These are phyloP conservation scores for Zootoca vivipara DNA, from an alignment of 2,113 vertebrate species.

Conservation along the genomic window DNA sequence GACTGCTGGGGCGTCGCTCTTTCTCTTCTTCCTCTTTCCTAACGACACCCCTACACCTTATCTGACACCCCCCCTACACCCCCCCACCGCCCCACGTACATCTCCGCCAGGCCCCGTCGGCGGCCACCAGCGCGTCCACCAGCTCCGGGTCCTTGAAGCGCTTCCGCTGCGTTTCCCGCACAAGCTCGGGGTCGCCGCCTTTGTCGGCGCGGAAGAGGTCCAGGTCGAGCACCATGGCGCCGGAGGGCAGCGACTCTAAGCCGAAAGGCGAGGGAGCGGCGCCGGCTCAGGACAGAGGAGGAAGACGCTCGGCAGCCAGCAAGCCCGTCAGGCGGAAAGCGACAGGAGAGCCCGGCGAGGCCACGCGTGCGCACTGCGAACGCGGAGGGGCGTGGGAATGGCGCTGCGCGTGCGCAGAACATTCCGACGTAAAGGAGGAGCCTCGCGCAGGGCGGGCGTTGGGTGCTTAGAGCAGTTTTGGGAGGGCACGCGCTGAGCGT, in stretches of 20 bases:
- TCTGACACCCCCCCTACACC: neutral
- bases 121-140: slow-evolving; percentile 88
- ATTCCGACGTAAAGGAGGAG: neutral
- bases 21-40: neutral
- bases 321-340: no score
- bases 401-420: neutral
- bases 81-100: slow-evolving; percentile 77
- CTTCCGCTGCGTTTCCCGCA: slow-evolving; percentile 88
- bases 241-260: neutral
- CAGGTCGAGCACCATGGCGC: slow-evolving; percentile 90
- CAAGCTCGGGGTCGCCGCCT: slow-evolving; percentile 87
- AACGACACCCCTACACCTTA: neutral
- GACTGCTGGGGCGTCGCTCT: neutral
- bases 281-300: no score
- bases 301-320: no score
- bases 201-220: slow-evolving; percentile 93
- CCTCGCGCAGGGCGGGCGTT: no score
- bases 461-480: no score
- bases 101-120: slow-evolving; percentile 92
- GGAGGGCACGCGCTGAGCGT: neutral
- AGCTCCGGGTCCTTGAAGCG: slow-evolving; percentile 92
- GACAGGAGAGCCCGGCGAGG: rapidly evolving
- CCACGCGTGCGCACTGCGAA: neutral
- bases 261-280: neutral
- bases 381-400: neutral